Conservation (phyloP, 2,797 vertebrate species). For the Salarias fasciatus region DNA sequence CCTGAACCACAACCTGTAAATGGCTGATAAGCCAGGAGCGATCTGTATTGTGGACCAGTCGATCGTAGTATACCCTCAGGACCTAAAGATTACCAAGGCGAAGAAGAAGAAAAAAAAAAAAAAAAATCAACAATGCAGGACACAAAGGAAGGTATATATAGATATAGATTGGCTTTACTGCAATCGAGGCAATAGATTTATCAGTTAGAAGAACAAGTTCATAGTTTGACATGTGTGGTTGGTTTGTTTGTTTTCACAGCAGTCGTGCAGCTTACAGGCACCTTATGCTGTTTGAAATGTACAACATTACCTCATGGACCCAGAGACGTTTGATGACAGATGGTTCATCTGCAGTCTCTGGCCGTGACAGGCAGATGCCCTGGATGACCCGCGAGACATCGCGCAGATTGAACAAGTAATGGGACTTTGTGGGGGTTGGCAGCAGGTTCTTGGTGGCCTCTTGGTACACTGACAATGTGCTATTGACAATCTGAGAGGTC, state of each 20-base stretch:
- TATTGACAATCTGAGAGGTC: constrained; percentile 83
- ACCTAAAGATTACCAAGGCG: constrained; percentile 76
- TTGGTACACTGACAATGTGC: constrained; percentile 88
- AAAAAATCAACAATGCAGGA: background rate
- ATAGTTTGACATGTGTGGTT: too few relatives aligned
- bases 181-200: too few relatives aligned
- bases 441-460: constrained; percentile 91
- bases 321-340: constrained; percentile 88
- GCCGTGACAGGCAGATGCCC: constrained; percentile 90
- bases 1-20: constrained; percentile 79
- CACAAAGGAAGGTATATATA: background rate
- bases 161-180: background rate
- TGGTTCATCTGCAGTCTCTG: constrained; percentile 85
- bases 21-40: constrained; percentile 86
- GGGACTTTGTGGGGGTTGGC: constrained; percentile 92
- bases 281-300: constrained; percentile 4
- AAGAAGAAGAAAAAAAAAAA: too few relatives aligned
- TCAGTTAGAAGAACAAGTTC: background rate
- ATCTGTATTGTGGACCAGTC: constrained; percentile 88
- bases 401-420: constrained; percentile 93
- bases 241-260: background rate
- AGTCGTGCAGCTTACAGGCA: background rate
- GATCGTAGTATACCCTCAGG: constrained; percentile 92
- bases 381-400: constrained; percentile 93
- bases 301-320: constrained; percentile 89